Base-by-base conservation (phyloP, 1,140 invertebrate genomes). In the Drosophila santomea region DNA sequence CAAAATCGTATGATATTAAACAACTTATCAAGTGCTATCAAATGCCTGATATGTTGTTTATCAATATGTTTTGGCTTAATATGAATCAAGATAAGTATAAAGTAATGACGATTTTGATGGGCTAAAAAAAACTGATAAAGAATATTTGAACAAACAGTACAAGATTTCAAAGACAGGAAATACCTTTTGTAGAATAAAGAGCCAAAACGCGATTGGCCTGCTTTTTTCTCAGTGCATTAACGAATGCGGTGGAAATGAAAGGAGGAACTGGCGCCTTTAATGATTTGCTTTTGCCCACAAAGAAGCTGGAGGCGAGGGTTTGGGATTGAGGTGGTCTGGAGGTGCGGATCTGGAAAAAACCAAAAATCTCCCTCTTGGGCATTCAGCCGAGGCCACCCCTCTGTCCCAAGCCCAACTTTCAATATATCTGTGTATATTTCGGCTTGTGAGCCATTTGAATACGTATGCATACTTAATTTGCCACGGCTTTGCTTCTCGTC, bases 391-490 rank as follows among this genome's bases (percentile, higher is more conserved):
- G 36, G 55, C 48, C 12, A 11, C 48, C 48, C 4, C 54, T 12
- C 15, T 20, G 5, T 39, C 23, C 20, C 36, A 14, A 39, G 10
- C n/a, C 58, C 43, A 15, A 43, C 39, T 32, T 48, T 66, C 57
- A 58, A 58, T 66, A 44, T 71, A 45, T 78, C 52, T 73, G 71
- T 82, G 79, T 86, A 75, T 76, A 68, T 73, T 63, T 64, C 74
- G 77, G 61, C 73, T 77, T 80, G 73, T 83, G 80, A 89, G 72
- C 76, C 77, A 84, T 88, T 88, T 88, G 84, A 88, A 88, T 89
- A 80, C 84, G 84, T 84, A 88, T 88, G 84, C 84, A 88, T 88
- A 88, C 76, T 88, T 88, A 88, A 88, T 88, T 88, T 88, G 80
- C 76, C 76, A 83, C 75, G 82, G 79, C 83, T 88, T 85, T 80